Conservation (phyloP, 2,888 invertebrate genomes). For the Epicampocera succincta region DNA sequence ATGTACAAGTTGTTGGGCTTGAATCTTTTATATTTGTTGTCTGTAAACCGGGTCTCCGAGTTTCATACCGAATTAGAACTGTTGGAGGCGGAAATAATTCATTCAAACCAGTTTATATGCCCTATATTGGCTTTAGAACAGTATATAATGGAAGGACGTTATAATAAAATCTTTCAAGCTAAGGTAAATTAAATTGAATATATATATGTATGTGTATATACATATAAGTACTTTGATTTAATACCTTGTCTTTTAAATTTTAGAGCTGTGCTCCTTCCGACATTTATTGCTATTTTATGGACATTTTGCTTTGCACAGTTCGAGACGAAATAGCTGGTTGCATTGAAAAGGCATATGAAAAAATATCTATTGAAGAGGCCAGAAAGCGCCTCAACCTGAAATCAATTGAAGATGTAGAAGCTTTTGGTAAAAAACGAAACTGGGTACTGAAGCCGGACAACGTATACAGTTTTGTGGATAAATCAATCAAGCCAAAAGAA, state of each 20-base stretch:
- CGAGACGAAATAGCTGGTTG: constrained; percentile 98
- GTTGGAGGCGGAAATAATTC: constrained; percentile 93
- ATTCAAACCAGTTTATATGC: constrained; percentile 95
- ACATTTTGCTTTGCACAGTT: constrained; percentile 96
- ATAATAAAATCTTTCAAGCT: constrained; percentile 97
- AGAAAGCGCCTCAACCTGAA: constrained; percentile 93
- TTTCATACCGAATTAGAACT: constrained; percentile 99
- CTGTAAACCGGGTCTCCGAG: constrained; percentile 98
- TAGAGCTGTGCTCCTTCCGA: constrained; percentile 97
- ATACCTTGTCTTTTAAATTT: constrained; percentile 70
- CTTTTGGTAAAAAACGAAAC: constrained; percentile 91
- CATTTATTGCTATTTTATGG: constrained; percentile 98
- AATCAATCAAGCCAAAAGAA: constrained; percentile 88
- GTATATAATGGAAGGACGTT: constrained; percentile 99
- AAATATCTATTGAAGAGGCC: constrained; percentile 93
- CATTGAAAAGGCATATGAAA: constrained; percentile 97
- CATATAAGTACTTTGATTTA: no score
- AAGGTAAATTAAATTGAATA: constrained; percentile 83
- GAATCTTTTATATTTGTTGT: constrained; percentile 94
- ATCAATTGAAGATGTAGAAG: constrained; percentile 88
- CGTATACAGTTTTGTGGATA: constrained; percentile 91
- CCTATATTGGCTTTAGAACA: constrained; percentile 98
- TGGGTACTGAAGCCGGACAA: constrained; percentile 91
- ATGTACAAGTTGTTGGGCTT: constrained; percentile 97
- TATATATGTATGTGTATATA: no score